Base-by-base conservation (phyloP, 1,140 invertebrate species). In the Campoletis sonorensis region DNA sequence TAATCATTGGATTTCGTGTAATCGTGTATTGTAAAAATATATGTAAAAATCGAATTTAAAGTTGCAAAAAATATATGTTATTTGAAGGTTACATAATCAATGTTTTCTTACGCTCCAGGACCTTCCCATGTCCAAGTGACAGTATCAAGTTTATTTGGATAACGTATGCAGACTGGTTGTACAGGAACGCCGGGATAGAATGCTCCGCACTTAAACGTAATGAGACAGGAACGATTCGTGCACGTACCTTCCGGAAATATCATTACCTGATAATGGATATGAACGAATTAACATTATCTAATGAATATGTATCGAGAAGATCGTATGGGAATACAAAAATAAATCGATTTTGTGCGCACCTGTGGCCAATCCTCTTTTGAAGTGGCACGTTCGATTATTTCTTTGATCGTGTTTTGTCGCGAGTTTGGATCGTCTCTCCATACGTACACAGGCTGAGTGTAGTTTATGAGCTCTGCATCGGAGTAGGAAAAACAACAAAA, bases 51-150 rank as follows among this genome's bases (percentile, higher is more conserved):
- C 2, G 30, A 33, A 79, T 75, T 75, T 79, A 40, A 27, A n/a
- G 49, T 54, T 37, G 2, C 73, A 45, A 27, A 2, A 37, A 73
- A 70, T 64, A 18, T 67, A 30, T 18, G n/a, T n/a, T n/a, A n/a
- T n/a, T n/a, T n/a, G n/a, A n/a, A n/a, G n/a, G n/a, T n/a, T n/a
- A n/a, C n/a, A n/a, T 73, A 68, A 64, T 4, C 23, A 64, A 82
- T 64, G 13, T 79, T 21, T 67, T 70, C 79, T 82, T 76, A 98
- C 97, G 97, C 97, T 92, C 96, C 96, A 82, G 98, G 97, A 79
- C 98, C 98, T 92, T 98, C 97, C 98, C 98, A 99, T 5, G 98
- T 99, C 98, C 98, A 99, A 0, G 98, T 98, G 54, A 98, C 95
- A 4, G 97, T 98, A 88, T 99, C 97, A 85, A 96, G 93, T 88